Evolutionary conservation across 2,888 invertebrate genomes (phyloP).

Genomic region (Eupithecia abbreviata): DNA sequence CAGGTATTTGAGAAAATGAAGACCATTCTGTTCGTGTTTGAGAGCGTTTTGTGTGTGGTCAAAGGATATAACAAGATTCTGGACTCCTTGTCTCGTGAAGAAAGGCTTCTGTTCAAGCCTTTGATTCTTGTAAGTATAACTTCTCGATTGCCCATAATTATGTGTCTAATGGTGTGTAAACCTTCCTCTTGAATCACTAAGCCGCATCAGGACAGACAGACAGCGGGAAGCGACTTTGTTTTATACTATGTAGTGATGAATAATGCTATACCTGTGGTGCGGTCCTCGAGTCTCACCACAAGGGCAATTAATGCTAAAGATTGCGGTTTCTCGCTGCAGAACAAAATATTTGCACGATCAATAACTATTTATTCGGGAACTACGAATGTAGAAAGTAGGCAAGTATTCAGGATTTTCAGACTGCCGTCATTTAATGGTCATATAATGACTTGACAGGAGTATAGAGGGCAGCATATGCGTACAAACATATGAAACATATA

Average conservation of each 20-base stretch:
- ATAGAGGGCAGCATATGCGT: too few species aligned
- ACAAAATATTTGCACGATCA: not conserved
- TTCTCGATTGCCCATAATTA: too few species aligned
- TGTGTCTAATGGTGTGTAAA: too few species aligned
- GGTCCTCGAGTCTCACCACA: too few species aligned
- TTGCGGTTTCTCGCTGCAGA: not conserved
- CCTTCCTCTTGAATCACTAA: too few species aligned
- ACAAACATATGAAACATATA: too few species aligned
- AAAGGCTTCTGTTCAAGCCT: slow-evolving; percentile 90
- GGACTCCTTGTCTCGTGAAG: slow-evolving; percentile 89
- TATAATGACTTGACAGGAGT: too few species aligned
- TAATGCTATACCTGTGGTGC: too few species aligned
- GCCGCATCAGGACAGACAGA: too few species aligned
- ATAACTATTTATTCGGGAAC: not conserved
- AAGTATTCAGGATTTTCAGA: not conserved
- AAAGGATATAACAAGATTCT: slow-evolving; percentile 91
- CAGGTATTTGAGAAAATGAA: slow-evolving; percentile 85
- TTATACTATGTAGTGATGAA: too few species aligned
- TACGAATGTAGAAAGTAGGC: not conserved
- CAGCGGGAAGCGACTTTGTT: too few species aligned
- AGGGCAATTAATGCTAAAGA: not conserved
- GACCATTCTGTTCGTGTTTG: slow-evolving; percentile 85
- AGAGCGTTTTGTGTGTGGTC: slow-evolving; percentile 88
- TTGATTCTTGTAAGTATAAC: slow-evolving; percentile 83
- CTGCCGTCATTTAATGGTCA: not conserved